Conservation (phyloP, 1,140 invertebrate genomes). For the Drosophila ananassae region DNA sequence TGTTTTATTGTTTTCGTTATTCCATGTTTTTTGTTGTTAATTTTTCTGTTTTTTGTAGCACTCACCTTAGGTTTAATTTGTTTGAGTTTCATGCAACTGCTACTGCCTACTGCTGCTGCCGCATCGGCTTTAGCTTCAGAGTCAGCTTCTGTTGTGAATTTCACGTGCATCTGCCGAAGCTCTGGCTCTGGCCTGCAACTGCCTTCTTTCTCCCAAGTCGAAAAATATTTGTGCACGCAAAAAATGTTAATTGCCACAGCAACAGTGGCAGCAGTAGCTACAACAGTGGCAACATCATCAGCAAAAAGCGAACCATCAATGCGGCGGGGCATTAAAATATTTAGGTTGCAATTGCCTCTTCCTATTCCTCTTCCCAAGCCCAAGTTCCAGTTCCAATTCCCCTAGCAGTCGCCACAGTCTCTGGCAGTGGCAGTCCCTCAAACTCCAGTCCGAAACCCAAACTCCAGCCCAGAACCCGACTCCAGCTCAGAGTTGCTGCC, state of each 20-base stretch:
- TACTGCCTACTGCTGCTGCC: constrained; percentile 15
- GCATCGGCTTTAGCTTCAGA: constrained; percentile 16
- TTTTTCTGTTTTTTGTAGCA: constrained; percentile 39
- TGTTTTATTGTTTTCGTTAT: constrained; percentile 23
- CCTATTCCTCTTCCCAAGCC: constrained; percentile 51
- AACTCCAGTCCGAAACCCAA: constrained; percentile 6
- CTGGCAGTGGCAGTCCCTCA: constrained; percentile 1
- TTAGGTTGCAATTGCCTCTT: constrained; percentile 67
- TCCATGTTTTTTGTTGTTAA: constrained; percentile 39
- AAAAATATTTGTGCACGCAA: constrained; percentile 83
- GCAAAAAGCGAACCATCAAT: constrained; percentile 78
- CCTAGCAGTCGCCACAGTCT: not conserved
- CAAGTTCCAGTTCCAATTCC: constrained; percentile 20
- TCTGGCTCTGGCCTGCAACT: constrained; percentile 14
- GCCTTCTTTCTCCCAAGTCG: constrained; percentile 64
- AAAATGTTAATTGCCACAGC: constrained; percentile 78
- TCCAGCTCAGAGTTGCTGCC: constrained; percentile 30
- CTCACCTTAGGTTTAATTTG: constrained; percentile 74
- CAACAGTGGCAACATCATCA: constrained; percentile 42
- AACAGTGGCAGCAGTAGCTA: constrained; percentile 18
- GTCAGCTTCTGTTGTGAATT: constrained; percentile 70
- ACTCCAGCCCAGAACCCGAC: constrained; percentile 24
- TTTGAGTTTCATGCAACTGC: constrained; percentile 70
- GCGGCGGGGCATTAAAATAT: constrained; percentile 78
- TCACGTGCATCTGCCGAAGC: constrained; percentile 63